Evolutionary conservation across 1,140 invertebrate genomes (phyloP), one percentile per base, ranked within the genome.

Genomic region (Linepithema humile): DNA sequence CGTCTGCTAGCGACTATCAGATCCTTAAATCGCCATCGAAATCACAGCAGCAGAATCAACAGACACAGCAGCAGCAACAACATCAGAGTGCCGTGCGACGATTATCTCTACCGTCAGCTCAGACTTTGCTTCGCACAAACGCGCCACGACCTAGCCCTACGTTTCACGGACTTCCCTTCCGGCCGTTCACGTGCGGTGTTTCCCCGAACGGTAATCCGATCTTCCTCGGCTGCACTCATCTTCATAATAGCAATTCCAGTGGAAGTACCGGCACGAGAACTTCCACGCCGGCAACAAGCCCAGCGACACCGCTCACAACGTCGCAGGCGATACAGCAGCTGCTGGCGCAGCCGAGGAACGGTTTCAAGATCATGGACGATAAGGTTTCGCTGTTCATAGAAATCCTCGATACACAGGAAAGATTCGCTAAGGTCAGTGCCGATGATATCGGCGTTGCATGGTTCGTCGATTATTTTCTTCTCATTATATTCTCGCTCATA

Each of bases 351-450:
- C 96, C 96, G 0, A 92, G 96, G 20, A 97, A 97, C 90, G 96
- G 96, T 2, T 97, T 97, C 92, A 96, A 96, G 84, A 96, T 97
- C 86, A 95, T 96, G 92, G 96, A 97, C 86, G 96, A 97, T 92
- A 97, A 97, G 90, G 95, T 97, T 86, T 95, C 96, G 12, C 95
- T 97, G 15, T 97, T 97, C 92, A 96, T 97, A 88, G 97, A 97
- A 83, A 97, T 97, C 83, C 95, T 97, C 89, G 97, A 97, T 89
- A 96, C 96, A 15, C 97, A 97, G 94, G 96, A 97, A 92, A 95
- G 96, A 90, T 97, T 97, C 89, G 96, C 97, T 90, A 96, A 97
- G 97, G 97, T 97, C 94, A 94, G 93, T 92, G 73, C 38, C 20
- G 15, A 17, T n/a, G n/a, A 32, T 23, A 23, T 64, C 12, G 73